Evolutionary conservation across 2,113 vertebrate species (phyloP).

Genomic region (Tinamus guttatus): DNA sequence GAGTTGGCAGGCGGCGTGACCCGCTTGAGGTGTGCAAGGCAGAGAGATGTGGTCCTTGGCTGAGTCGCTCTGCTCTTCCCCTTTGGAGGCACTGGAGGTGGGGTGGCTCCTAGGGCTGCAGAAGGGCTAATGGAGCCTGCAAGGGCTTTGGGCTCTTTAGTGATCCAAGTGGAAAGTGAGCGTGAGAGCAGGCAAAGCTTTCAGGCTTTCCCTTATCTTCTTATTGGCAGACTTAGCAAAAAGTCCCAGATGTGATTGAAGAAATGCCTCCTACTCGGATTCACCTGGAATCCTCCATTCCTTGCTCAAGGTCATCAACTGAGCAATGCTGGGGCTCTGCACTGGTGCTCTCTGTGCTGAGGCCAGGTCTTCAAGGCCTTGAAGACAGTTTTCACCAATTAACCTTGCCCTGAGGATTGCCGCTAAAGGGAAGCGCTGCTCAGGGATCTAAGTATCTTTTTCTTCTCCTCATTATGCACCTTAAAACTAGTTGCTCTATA

Average conservation of each 20-base stretch:
- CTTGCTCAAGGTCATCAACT: background rate
- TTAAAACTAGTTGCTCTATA: background rate
- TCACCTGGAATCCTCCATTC: background rate
- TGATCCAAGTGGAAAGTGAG: background rate
- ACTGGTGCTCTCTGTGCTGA: background rate
- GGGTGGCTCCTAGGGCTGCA: background rate
- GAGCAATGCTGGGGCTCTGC: background rate
- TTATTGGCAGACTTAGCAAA: background rate
- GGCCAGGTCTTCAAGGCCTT: background rate
- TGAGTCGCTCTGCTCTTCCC: background rate
- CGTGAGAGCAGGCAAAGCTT: background rate
- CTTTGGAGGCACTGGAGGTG: background rate
- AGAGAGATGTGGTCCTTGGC: background rate
- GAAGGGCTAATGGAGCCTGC: background rate
- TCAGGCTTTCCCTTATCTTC: background rate
- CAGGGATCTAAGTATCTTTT: background rate
- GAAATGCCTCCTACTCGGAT: rapidly evolving
- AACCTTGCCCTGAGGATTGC: background rate
- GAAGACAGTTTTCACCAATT: background rate
- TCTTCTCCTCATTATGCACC: background rate
- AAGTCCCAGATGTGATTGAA: background rate
- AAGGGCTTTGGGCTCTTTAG: background rate
- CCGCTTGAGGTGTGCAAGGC: background rate
- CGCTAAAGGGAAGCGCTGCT: background rate
- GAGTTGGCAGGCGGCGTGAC: background rate